These are phyloP conservation scores for Antidorcas marsupialis DNA, from an alignment of 2,113 vertebrate species.

Conservation along the genomic window DNA sequence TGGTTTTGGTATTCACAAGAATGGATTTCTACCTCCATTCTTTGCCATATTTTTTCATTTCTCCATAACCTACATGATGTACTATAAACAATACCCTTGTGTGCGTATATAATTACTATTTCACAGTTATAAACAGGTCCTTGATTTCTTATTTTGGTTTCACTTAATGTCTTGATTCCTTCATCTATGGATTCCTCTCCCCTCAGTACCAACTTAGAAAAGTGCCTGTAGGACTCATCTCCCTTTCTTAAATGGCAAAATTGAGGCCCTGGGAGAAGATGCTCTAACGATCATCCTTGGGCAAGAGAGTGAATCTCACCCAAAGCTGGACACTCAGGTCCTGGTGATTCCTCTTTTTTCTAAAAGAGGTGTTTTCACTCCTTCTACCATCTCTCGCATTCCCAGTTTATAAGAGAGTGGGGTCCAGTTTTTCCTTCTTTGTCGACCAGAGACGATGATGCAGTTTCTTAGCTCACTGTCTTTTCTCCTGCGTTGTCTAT, in stretches of 20 bases:
- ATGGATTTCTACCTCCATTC: not conserved
- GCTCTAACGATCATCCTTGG: not conserved
- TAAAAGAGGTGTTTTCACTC: not conserved
- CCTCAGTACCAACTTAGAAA: not conserved
- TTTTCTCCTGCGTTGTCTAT: not conserved
- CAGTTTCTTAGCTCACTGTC: not conserved
- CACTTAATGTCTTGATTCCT: not conserved
- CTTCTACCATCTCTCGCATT: not conserved
- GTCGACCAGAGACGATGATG: not conserved
- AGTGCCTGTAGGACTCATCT: not conserved
- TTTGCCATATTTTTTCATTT: not conserved
- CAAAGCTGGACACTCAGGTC: not conserved
- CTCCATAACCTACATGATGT: not conserved
- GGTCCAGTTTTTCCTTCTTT: not conserved
- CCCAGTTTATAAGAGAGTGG: not conserved
- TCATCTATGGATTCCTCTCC: not conserved
- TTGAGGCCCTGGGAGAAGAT: not conserved
- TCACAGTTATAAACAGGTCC: not conserved
- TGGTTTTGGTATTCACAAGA: not conserved
- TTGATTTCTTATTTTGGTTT: not conserved
- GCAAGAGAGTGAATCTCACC: not conserved
- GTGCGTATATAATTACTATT: not conserved
- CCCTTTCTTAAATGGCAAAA: not conserved
- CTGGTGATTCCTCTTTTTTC: not conserved
- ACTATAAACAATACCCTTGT: not conserved